Conservation (phyloP, 2,888 invertebrate genomes). For the Onthophagus sagittarius region DNA sequence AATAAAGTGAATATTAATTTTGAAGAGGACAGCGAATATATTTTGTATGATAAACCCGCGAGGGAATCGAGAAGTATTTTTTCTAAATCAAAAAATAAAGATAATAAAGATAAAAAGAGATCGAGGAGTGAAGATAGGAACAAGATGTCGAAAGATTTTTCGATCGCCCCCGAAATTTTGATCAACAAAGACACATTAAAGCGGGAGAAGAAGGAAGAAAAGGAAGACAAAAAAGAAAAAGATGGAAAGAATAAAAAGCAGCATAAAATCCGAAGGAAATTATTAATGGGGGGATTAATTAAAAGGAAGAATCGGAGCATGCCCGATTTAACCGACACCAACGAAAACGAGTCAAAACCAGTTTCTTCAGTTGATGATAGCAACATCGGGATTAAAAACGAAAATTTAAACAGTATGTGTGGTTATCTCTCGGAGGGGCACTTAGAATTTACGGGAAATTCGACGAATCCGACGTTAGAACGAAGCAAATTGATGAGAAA, state of each 20-base stretch:
- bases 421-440: constrained; percentile 87
- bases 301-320: constrained; percentile 85
- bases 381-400: constrained; percentile 64
- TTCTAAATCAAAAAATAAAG: constrained; percentile 64
- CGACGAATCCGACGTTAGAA: constrained; percentile 78
- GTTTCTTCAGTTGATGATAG: constrained; percentile 70
- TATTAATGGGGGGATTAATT: constrained; percentile 86
- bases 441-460: constrained; percentile 65
- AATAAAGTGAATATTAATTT: constrained; percentile 61
- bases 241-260: constrained; percentile 81
- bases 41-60: constrained; percentile 62
- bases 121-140: constrained; percentile 84
- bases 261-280: constrained; percentile 82
- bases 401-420: constrained; percentile 60
- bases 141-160: constrained; percentile 68
- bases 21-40: constrained; percentile 69
- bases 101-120: constrained; percentile 67
- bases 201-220: constrained; percentile 54
- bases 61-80: constrained; percentile 67
- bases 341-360: constrained; percentile 51
- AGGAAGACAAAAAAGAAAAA: constrained; percentile 57
- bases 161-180: constrained; percentile 55
- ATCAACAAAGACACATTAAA: constrained; percentile 51
- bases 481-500: constrained; percentile 85
- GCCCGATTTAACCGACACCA: constrained; percentile 85